Conservation (phyloP, 2,797 vertebrate genomes). For the Caiman crocodilus region DNA sequence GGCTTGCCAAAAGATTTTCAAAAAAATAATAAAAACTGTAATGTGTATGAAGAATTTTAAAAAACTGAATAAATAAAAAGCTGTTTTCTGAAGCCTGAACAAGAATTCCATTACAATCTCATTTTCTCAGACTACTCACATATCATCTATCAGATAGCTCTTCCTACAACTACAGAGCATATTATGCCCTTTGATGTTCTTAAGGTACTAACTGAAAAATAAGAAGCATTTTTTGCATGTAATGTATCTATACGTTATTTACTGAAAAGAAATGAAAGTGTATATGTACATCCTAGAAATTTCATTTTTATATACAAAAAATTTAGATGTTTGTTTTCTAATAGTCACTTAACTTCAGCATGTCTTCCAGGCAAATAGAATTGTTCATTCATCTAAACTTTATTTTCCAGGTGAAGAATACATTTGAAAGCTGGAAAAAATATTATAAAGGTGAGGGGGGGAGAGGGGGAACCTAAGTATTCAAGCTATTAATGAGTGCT, state of each 20-base stretch:
- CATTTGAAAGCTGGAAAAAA: slow-evolving; percentile 25
- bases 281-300: slow-evolving; percentile 9
- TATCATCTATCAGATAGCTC: slow-evolving; percentile 47
- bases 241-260: slow-evolving; percentile 33
- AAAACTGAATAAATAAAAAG: slow-evolving; percentile 73
- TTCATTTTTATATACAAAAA: slow-evolving; percentile 53
- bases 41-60: slow-evolving; percentile 38
- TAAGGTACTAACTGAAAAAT: slow-evolving; percentile 52
- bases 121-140: slow-evolving; percentile 68
- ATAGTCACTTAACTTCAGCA: slow-evolving; percentile 22
- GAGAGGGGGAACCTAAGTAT: not conserved
- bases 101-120: slow-evolving; percentile 76
- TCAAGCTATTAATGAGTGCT: slow-evolving; percentile 11
- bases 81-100: slow-evolving; percentile 61
- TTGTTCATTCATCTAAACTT: slow-evolving; percentile 6
- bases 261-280: slow-evolving; percentile 41
- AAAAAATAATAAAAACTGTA: slow-evolving; percentile 53
- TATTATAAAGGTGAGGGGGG: not conserved
- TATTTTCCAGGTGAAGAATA: not conserved
- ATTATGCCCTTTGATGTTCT: slow-evolving; percentile 47
- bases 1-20: slow-evolving; percentile 70
- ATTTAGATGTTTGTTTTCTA: not conserved
- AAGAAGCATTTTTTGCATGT: slow-evolving; percentile 59
- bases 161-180: slow-evolving; percentile 11
- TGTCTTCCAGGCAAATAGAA: slow-evolving; percentile 6